These are phyloP conservation scores for Eumeta japonica DNA, from an alignment of 1,140 invertebrate genomes.

Conservation along the genomic window DNA sequence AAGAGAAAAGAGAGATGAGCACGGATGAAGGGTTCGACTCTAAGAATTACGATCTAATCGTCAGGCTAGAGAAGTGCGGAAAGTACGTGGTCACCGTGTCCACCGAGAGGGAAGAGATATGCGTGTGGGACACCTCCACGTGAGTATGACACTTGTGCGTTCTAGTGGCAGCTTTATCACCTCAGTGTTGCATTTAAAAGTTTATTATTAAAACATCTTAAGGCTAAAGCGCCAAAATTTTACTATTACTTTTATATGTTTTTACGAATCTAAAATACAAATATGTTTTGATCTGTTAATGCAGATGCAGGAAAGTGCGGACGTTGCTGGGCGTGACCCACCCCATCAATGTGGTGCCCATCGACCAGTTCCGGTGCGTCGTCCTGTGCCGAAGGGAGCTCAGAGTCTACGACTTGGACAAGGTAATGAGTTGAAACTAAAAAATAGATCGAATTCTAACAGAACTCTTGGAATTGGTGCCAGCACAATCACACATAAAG, in stretches of 20 bases:
- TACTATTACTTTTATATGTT: no score
- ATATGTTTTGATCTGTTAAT: background rate
- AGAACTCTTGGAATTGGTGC: no score
- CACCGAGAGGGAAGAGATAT: conserved; percentile 71
- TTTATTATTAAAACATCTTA: conserved; percentile 2
- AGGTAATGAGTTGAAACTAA: conserved; percentile 55
- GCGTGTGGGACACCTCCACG: conserved; percentile 73
- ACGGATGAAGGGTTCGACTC: conserved; percentile 43
- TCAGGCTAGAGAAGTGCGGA: conserved; percentile 58
- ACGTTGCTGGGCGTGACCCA: conserved; percentile 69
- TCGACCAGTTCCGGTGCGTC: conserved; percentile 72
- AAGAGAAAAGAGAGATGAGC: conserved; percentile 33
- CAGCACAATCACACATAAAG: no score
- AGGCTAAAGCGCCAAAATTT: no score
- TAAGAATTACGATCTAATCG: conserved; percentile 57
- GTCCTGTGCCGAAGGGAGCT: conserved; percentile 80
- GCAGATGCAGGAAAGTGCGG: conserved; percentile 62
- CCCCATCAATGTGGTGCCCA: conserved; percentile 68
- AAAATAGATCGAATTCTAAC: background rate
- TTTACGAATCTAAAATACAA: no score
- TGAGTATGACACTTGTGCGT: conserved; percentile 35
- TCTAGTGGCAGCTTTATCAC: conserved; percentile 1
- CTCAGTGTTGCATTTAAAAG: conserved; percentile 1
- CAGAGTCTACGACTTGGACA: conserved; percentile 74
- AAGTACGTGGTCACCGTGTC: conserved; percentile 72